Evolutionary conservation across 2,113 vertebrate genomes (phyloP).

Genomic region (Oncorhynchus kisutch): DNA sequence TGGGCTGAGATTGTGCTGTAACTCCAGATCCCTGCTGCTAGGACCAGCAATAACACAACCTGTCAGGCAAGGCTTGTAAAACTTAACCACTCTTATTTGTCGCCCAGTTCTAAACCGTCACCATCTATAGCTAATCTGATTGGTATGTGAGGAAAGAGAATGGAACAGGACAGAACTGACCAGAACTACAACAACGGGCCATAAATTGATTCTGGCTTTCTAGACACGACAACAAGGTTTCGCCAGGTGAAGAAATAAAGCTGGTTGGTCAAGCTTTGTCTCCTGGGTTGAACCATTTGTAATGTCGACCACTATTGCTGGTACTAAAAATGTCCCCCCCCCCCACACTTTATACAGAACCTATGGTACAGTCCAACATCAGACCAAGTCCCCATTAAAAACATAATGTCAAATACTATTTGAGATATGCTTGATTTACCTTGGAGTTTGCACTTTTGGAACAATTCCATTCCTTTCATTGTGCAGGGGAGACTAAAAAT

Average conservation of each 20-base stretch:
- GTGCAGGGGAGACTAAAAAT: no score
- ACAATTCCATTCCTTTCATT: no score
- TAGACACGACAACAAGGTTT: not conserved
- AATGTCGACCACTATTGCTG: not conserved
- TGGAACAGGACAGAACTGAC: slow-evolving; percentile 1
- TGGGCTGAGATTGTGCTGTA: not conserved
- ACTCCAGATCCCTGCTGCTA: not conserved
- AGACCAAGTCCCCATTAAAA: no score
- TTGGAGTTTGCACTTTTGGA: no score
- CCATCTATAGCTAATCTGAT: slow-evolving; percentile 1
- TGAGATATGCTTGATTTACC: no score
- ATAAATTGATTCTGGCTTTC: not conserved
- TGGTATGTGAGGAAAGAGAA: not conserved
- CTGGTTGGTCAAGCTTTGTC: not conserved
- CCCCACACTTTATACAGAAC: not conserved
- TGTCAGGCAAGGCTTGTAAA: slow-evolving; percentile 23
- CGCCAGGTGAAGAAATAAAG: not conserved
- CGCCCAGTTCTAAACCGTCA: not conserved
- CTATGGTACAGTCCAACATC: not conserved
- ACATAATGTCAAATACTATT: no score
- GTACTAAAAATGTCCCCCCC: not conserved
- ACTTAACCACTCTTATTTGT: slow-evolving; percentile 1
- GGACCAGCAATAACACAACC: slow-evolving; percentile 26
- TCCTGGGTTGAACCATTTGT: not conserved
- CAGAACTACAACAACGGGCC: not conserved